Percentiles rank a stretch among this genome's conserved stretches.
phyloP scores from a whole-genome alignment of 2,888 invertebrate species.

The Magallana nippona region DNA sequence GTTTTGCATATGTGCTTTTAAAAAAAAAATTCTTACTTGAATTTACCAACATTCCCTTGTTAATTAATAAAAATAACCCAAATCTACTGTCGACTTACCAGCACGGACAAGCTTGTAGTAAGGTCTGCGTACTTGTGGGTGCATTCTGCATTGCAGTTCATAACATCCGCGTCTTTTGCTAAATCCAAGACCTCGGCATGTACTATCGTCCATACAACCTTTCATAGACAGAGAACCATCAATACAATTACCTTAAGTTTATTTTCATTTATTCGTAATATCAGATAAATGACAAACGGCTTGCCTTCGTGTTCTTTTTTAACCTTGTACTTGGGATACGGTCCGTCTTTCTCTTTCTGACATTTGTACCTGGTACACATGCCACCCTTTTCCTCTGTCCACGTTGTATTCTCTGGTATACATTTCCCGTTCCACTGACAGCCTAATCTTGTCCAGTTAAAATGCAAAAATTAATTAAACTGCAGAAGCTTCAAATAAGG shows the following conservation, averaged over 20 bases:
- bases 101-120: slow-evolving; percentile 52
- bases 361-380: slow-evolving; percentile 53
- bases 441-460: not conserved
- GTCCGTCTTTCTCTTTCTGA: slow-evolving; percentile 39
- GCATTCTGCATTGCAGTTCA: slow-evolving; percentile 51
- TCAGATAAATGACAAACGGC: no score
- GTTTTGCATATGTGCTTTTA: no score
- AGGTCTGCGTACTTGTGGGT: not conserved
- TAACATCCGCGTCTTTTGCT: slow-evolving; percentile 57
- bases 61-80: no score
- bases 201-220: slow-evolving; percentile 62
- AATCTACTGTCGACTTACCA: slow-evolving; percentile 45
- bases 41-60: no score
- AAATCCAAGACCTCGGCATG: slow-evolving; percentile 58
- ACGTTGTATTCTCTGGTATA: slow-evolving; percentile 49
- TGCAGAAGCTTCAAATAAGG: not conserved
- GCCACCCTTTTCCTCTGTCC: slow-evolving; percentile 50
- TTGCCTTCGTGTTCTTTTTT: slow-evolving; percentile 39
- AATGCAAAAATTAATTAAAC: not conserved
- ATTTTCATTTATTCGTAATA: no score
- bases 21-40: no score
- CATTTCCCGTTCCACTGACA: slow-evolving; percentile 47
- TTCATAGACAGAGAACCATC: no score
- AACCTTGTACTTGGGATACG: slow-evolving; percentile 28
- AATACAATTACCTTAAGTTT: no score